phyloP scores from a whole-genome alignment of 2,113 vertebrate genomes.

The rabbit (Oryctolagus cuniculus) region mOryCun1.1 NC_091432.1:59902001-59902500 shows the following conservation, averaged over 20 bases:
- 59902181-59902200: conserved; percentile 29
- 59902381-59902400: conserved; percentile 64
- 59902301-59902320: conserved; percentile 63
- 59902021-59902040: conserved; percentile 82
- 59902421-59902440: conserved; percentile 83
- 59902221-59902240: conserved; percentile 82
- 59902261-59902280: conserved; percentile 68
- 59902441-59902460: conserved; percentile 85
- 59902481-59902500: conserved; percentile 85
- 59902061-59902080: conserved; percentile 81
- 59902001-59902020: conserved; percentile 81
- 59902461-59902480: conserved; percentile 85
- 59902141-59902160: conserved; percentile 85
- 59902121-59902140: conserved; percentile 79
- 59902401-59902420: conserved; percentile 76
- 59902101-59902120: conserved; percentile 60
- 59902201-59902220: conserved; percentile 84
- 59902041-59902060: conserved; percentile 84
- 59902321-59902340: conserved; percentile 69
- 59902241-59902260: conserved; percentile 77
- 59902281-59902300: conserved; percentile 64
- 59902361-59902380: conserved; percentile 77
- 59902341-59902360: conserved; percentile 79
- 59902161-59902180: background rate
- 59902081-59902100: conserved; percentile 53